These are phyloP conservation scores for Paralichthys olivaceus DNA, from an alignment of 2,113 vertebrate genomes.

Conservation along the genomic window DNA sequence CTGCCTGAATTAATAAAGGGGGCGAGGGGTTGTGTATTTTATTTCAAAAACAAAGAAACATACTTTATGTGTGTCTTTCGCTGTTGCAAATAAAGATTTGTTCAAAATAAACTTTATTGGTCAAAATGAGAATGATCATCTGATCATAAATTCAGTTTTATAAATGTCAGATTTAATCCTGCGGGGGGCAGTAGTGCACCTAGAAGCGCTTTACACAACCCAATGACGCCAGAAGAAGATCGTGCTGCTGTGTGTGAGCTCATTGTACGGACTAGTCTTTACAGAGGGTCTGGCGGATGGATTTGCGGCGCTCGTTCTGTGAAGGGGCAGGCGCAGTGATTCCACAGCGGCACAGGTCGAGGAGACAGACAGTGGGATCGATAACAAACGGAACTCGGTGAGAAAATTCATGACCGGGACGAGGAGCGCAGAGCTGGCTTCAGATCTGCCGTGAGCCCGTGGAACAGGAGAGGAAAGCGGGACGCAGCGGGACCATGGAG, in stretches of 20 bases:
- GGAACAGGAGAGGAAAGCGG: not conserved
- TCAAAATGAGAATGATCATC: no score
- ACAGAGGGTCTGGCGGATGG: slow-evolving; percentile 48
- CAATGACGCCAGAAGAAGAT: not conserved
- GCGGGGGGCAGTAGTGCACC: not conserved
- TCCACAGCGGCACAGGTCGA: slow-evolving; percentile 53
- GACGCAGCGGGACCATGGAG: slow-evolving; percentile 84
- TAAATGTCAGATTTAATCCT: not conserved
- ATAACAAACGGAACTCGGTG: slow-evolving; percentile 55
- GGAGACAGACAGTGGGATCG: slow-evolving; percentile 49
- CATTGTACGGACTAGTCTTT: slow-evolving; percentile 63
- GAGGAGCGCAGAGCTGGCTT: slow-evolving; percentile 25
- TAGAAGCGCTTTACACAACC: not conserved
- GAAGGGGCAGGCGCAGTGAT: slow-evolving; percentile 70
- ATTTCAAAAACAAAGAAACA: no score
- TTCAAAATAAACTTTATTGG: no score
- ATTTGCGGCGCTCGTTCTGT: slow-evolving; percentile 34
- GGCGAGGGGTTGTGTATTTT: no score
- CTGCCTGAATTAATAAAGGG: no score
- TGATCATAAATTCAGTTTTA: no score
- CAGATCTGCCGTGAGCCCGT: not conserved
- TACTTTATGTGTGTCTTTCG: no score
- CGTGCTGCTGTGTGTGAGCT: not conserved
- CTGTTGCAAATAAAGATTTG: no score
- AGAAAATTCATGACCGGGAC: slow-evolving; percentile 48